Evolutionary conservation across 1,140 invertebrate species (phyloP).

Genomic region (Bombus waltoni): DNA sequence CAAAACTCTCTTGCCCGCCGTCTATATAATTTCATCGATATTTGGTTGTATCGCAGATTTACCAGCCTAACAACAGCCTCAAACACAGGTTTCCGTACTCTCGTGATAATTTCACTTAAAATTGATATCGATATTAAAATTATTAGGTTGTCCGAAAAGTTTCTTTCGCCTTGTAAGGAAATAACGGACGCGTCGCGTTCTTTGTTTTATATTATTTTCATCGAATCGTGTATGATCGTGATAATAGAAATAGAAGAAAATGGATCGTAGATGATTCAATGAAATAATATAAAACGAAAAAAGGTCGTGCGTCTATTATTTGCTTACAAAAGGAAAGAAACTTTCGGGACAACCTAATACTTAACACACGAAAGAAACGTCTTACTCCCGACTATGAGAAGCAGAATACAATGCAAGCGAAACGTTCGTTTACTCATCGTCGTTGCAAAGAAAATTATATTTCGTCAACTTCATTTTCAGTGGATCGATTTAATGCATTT

Average conservation of each 20-base stretch:
- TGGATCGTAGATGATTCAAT: too few species aligned
- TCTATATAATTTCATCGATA: background rate
- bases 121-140: background rate
- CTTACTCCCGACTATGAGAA: background rate
- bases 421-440: background rate
- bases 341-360: too few species aligned
- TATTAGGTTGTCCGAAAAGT: too few species aligned
- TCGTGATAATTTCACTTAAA: background rate
- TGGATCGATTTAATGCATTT: background rate
- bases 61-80: background rate
- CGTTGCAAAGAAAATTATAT: background rate
- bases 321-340: too few species aligned
- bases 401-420: background rate
- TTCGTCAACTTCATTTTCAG: background rate
- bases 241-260: too few species aligned
- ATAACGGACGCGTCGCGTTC: too few species aligned
- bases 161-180: too few species aligned
- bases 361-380: background rate
- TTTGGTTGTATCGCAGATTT: background rate
- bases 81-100: too few species aligned
- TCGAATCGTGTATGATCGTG: too few species aligned
- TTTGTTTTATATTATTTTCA: too few species aligned
- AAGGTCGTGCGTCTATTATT: too few species aligned
- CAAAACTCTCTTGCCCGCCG: background rate
- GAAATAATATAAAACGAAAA: too few species aligned